Conservation (phyloP, 2,113 vertebrate species). For the Cichladusa arquata region DNA sequence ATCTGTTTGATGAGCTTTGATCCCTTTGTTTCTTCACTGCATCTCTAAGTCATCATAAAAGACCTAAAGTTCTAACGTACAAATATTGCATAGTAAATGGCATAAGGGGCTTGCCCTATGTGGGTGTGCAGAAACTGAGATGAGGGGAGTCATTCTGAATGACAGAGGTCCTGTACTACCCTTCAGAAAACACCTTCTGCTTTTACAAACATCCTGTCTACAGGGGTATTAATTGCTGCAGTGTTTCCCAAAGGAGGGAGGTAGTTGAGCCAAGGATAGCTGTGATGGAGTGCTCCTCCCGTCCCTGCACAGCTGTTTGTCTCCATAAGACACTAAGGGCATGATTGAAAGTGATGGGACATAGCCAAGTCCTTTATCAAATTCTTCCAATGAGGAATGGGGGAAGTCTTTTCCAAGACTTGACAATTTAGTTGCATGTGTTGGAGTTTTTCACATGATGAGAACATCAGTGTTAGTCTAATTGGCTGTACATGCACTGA, state of each 20-base stretch:
- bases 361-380: neutral
- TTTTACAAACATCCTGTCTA: neutral
- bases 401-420: neutral
- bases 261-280: neutral
- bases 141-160: neutral
- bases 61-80: neutral
- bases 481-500: neutral
- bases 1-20: neutral
- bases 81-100: neutral
- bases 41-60: neutral
- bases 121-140: neutral
- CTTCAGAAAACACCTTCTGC: neutral
- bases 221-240: neutral
- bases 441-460: neutral
- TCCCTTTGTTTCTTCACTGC: neutral
- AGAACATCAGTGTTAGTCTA: neutral
- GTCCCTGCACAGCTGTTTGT: neutral
- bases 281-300: neutral
- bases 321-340: neutral
- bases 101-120: neutral
- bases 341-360: fast-evolving
- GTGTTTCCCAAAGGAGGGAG: neutral
- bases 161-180: neutral
- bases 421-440: neutral
- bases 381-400: neutral